Evolutionary conservation across 2,113 vertebrate species (phyloP).

Genomic region (Tachysurus fulvidraco): DNA sequence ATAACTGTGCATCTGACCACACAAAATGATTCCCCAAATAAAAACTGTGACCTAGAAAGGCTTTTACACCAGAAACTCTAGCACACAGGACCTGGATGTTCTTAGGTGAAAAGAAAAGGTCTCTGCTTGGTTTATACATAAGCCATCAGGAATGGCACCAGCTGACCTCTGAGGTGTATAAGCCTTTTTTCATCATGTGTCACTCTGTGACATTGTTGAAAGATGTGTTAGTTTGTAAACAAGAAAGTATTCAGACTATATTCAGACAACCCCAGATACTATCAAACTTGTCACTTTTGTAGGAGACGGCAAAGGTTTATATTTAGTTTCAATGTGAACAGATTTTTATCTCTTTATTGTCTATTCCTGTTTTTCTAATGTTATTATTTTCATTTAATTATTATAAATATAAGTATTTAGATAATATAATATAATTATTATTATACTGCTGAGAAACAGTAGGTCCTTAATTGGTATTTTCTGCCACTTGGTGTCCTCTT

Average conservation of each 20-base stretch:
- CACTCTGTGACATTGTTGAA: too few species aligned
- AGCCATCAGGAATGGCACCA: not conserved
- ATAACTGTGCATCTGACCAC: not conserved
- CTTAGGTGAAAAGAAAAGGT: not conserved
- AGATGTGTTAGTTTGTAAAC: not conserved
- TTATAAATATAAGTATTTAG: not conserved
- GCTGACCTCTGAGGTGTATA: not conserved
- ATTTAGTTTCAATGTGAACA: too few species aligned
- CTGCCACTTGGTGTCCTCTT: not conserved
- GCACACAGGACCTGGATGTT: not conserved
- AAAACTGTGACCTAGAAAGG: not conserved
- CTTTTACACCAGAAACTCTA: not conserved
- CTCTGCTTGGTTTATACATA: not conserved
- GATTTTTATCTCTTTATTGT: too few species aligned
- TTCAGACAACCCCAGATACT: not conserved
- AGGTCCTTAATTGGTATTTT: not conserved
- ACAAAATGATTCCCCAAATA: not conserved
- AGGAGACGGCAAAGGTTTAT: not conserved
- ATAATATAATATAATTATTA: not conserved
- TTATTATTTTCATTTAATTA: not conserved
- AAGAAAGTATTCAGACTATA: not conserved
- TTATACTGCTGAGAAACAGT: not conserved
- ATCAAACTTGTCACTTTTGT: not conserved
- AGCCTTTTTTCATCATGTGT: not conserved
- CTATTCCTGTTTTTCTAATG: too few species aligned